Evolutionary conservation across 2,797 vertebrate genomes (phyloP), one percentile per base, ranked within the genome.

Genomic region (Labroides dimidiatus): DNA sequence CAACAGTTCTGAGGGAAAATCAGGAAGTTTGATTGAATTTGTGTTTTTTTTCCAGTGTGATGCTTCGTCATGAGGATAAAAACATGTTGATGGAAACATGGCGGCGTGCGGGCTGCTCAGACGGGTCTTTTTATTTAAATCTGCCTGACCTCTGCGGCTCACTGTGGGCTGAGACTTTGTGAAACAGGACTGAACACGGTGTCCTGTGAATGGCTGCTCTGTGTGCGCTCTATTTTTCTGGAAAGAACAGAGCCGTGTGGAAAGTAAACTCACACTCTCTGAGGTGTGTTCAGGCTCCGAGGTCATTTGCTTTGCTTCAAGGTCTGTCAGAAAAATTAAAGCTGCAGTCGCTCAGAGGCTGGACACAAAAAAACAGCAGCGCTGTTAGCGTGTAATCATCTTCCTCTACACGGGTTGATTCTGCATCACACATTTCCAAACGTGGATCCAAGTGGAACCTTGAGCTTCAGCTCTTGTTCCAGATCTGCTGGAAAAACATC

Each of bases 91-190:
- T 33, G 30, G 30, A 33, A 33, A 33, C 7, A 8, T 9, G 8
- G 30, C 8, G 30, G 8, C 30, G 8, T 27, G 24, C 1, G 8
- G 30, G 4, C 8, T 33, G 30, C 1, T 44, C 17, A 44, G 17
- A 17, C 3, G 17, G 19, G 43, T 7, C 4, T 33, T 7, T 33
- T 33, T 33, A 19, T 17, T 44, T 6, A 21, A 47, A 11, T 5
- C 17, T 21, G 19, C 19, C 53, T 41, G 27, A 13, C 5, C 50
- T 19, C 19, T 42, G 53, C 56, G 56, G 62, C 72, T 90, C 75
- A 65, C 60, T 44, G 8, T 23, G 17, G 24, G 64, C 47, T 70
- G 75, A 62, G 21, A 54, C 39, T 51, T 33, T 57, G 54, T 6
- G 7, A 58, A n/a, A 15, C 33, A 20, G 43, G 39, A 49, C 23